Base-by-base conservation (phyloP, 2,888 invertebrate species). In the Campoplex nolae region DNA sequence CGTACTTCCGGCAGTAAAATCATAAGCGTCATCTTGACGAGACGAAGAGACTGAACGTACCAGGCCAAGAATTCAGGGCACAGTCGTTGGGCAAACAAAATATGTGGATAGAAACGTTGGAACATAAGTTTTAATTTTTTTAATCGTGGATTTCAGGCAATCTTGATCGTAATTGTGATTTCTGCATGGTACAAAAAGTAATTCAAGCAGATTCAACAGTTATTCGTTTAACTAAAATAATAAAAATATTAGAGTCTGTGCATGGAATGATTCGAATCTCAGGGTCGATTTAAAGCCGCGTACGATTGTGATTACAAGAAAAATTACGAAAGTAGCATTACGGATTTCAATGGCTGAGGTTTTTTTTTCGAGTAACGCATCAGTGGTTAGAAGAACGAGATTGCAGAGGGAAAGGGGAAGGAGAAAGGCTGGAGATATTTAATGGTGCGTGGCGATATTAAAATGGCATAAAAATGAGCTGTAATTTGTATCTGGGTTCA, bases 381-480 rank as follows among this genome's bases (percentile, higher is more conserved):
- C n/a, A 76, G 80, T 42, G 78, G 70, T 32, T 76, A 35, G 51
- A 78, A 73, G 45, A 82, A 78, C 62, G 67, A 45, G 38, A 74
- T 70, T 56, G 70, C 70, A 74, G 70, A 58, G 75, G n/a, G 18
- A 56, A 58, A 35, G 56, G 67, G 68, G 74, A 78, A 56, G 67
- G 68, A 73, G 76, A 56, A 77, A 79, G 89, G 92, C 91, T 89
- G 90, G 92, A 92, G 92, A 92, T 92, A 94, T 92, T 94, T 94
- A 94, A 94, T 94, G 94, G 93, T 92, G 93, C 93, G 93, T 93
- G 92, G 93, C 92, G 93, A 94, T 94, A 94, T 94, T 94, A 94
- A 94, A 94, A 94, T 93, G 93, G 94, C 93, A 93, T 94, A 94
- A 94, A 94, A 94, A 94, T 94, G 94, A 94, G 93, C 92, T 92